Evolutionary conservation across 2,113 vertebrate species (phyloP), one percentile per base, ranked within the genome.

Genomic region (Motacilla alba): DNA sequence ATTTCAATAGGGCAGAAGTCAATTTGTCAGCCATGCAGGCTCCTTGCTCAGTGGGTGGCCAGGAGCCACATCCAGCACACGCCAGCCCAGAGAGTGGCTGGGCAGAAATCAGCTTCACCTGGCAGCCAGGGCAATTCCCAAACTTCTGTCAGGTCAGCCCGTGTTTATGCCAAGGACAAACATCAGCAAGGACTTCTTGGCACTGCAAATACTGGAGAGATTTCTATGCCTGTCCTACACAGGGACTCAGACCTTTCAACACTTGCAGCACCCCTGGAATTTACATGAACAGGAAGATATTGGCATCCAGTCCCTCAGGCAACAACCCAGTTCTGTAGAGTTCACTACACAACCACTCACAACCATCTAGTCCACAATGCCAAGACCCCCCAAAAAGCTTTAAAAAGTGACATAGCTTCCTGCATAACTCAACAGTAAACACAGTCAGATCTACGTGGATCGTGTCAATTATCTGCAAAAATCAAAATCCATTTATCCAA

Each of bases 1-100:
- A 93, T 95, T 94, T 90, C 79, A 60, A 75, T 3, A 56, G 72
- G 59, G 68, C 83, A 90, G 85, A 75, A 94, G 89, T 86, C 87
- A 81, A 93, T 94, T 79, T 87, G 49, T 75, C 79, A 94, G 80
- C 76, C 46, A 17, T 4, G 31, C 22, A 67, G 64, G 73, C 60
- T 78, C 76, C 76, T 68, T 60, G 47, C 68, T 76, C 39, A 55
- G 15, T 0, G 44, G 44, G 28, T 70, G 47, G 35, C 50, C 33
- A 1, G 39, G 37, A 28, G 64, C 12, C 35, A 44, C 28, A 56
- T 22, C 78, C 12, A 78, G 68, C 28, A 23, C 9, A 41, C 6
- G 18, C 35, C 35, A 35, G 35, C 35, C 35, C 35, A 35, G 35
- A 35, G 35, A 35, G 35, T 7, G 43, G 18, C 50, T 49, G 63